These are phyloP conservation scores for Achlya flavicornis DNA, from an alignment of 2,888 invertebrate genomes.

Conservation along the genomic window DNA sequence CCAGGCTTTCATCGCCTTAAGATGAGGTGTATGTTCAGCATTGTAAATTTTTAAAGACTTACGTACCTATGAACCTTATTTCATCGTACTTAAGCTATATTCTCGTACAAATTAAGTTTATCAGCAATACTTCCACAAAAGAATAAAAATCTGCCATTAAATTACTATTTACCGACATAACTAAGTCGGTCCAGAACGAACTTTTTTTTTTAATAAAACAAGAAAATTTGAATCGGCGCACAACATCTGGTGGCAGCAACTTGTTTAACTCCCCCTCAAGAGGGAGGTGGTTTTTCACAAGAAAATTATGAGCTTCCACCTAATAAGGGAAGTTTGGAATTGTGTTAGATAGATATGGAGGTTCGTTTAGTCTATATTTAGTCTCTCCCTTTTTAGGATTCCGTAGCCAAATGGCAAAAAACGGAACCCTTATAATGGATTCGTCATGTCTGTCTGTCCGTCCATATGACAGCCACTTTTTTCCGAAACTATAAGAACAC, in stretches of 20 bases:
- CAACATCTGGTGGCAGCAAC: constrained; percentile 52
- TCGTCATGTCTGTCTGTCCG: no score
- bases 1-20: no score
- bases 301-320: constrained; percentile 46
- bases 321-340: constrained; percentile 51
- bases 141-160: neutral
- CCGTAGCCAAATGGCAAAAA: no score
- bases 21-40: no score
- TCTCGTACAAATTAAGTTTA: neutral
- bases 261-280: constrained; percentile 40
- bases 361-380: neutral
- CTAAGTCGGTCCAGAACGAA: constrained; percentile 40
- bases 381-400: neutral
- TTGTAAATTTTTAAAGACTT: no score
- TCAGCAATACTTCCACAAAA: neutral
- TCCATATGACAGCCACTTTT: no score
- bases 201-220: constrained; percentile 65
- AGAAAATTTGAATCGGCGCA: constrained; percentile 49
- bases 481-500: no score
- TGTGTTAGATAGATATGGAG: constrained; percentile 30
- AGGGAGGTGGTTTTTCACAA: constrained; percentile 35
- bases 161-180: constrained; percentile 11
- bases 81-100: no score
- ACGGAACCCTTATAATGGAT: no score
- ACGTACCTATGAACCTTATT: no score